These are phyloP conservation scores for Hestina assimilis DNA, from an alignment of 1,140 invertebrate species.

Conservation along the genomic window DNA sequence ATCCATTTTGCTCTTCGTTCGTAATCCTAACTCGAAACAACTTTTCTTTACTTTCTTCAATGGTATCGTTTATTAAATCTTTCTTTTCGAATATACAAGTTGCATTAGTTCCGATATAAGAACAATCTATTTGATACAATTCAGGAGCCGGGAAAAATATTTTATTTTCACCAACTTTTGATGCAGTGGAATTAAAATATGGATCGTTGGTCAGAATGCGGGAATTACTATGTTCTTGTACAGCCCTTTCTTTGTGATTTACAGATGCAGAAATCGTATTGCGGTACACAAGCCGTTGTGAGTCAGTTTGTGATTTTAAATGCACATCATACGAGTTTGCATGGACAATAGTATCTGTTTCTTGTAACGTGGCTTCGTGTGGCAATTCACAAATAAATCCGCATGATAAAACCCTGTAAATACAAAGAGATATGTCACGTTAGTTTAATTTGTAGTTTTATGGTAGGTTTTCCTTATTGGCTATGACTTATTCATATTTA, in stretches of 20 bases:
- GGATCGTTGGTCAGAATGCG: constrained; percentile 80
- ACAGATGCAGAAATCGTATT: constrained; percentile 51
- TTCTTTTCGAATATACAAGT: constrained; percentile 52
- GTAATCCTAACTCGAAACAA: constrained; percentile 48
- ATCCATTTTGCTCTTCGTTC: constrained; percentile 40
- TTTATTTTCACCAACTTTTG: constrained; percentile 76
- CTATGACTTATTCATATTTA: not conserved
- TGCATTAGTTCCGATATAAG: constrained; percentile 37
- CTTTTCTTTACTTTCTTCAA: constrained; percentile 29
- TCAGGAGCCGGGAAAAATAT: constrained; percentile 81
- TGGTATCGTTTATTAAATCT: constrained; percentile 41
- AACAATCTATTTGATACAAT: constrained; percentile 59
- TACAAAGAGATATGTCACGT: constrained; percentile 20
- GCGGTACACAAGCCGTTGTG: constrained; percentile 58
- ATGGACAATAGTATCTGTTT: constrained; percentile 70
- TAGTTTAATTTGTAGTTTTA: not conserved
- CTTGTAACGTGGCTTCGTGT: constrained; percentile 61
- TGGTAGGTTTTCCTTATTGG: constrained; percentile 1
- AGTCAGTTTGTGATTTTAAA: constrained; percentile 65
- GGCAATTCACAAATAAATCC: constrained; percentile 81
- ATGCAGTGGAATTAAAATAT: constrained; percentile 79
- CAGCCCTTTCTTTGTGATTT: constrained; percentile 63
- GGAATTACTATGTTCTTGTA: constrained; percentile 77
- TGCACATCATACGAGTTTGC: constrained; percentile 79
- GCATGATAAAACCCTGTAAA: constrained; percentile 73